These are phyloP conservation scores for Harmothoe impar DNA, from an alignment of 2,888 invertebrate genomes.

Conservation along the genomic window DNA sequence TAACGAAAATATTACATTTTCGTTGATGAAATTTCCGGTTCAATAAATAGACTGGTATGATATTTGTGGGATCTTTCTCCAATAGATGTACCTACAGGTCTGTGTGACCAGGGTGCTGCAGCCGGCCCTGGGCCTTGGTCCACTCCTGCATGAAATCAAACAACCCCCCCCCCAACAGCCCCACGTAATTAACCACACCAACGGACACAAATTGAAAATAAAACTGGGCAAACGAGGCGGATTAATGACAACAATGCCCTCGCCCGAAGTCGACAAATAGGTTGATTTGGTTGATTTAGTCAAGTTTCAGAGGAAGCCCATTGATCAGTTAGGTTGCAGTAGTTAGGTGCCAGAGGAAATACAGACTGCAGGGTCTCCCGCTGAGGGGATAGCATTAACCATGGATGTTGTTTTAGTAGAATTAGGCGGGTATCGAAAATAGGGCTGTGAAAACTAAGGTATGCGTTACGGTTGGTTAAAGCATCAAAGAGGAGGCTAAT, in stretches of 20 bases:
- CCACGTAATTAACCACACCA: not conserved
- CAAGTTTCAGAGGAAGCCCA: not conserved
- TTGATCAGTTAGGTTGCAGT: not conserved
- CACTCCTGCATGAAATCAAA: not conserved
- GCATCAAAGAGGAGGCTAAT: not conserved
- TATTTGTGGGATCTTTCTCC: no score
- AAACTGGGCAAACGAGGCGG: not conserved
- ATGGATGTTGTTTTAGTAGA: not conserved
- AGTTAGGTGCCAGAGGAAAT: not conserved
- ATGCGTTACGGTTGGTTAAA: not conserved
- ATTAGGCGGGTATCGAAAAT: not conserved
- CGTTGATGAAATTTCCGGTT: no score
- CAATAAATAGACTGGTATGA: no score
- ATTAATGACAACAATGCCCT: conserved; percentile 3
- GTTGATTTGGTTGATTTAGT: not conserved
- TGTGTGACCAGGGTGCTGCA: no score
- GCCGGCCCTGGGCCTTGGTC: not conserved
- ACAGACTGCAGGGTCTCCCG: not conserved
- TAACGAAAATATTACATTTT: no score
- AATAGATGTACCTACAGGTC: no score
- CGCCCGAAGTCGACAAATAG: not conserved
- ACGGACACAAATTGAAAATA: not conserved
- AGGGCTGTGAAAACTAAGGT: not conserved
- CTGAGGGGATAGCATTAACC: not conserved
- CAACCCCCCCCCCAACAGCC: not conserved